phyloP scores from a whole-genome alignment of 2,888 invertebrate genomes.

The Stramonita haemastoma region DNA sequence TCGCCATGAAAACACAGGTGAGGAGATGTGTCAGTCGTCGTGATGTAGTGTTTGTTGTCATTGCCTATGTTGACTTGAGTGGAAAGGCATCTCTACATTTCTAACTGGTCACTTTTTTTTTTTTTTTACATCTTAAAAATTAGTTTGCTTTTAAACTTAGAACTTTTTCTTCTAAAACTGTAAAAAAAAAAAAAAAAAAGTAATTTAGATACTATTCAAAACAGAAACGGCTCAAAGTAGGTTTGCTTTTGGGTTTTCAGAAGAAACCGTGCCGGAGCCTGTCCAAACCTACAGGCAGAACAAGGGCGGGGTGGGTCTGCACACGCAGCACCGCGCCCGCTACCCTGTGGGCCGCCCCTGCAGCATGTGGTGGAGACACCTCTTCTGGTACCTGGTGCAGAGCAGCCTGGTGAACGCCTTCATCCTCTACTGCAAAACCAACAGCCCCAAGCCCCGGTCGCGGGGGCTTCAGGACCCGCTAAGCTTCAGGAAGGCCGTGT shows the following conservation, averaged over 20 bases:
- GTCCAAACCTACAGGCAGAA: background rate
- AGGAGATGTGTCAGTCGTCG: too few species aligned
- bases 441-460: constrained; percentile 1
- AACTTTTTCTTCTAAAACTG: background rate
- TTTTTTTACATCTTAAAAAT: background rate
- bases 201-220: background rate
- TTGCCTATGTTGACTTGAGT: too few species aligned
- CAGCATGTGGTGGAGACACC: constrained; percentile 43
- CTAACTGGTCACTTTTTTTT: background rate
- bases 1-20: background rate
- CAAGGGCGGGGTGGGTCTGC: background rate
- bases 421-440: constrained; percentile 35
- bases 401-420: constrained; percentile 39
- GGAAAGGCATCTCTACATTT: too few species aligned
- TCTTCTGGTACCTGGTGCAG: constrained; percentile 42
- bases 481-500: constrained; percentile 17
- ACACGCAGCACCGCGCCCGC: background rate
- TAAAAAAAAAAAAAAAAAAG: background rate
- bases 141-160: background rate
- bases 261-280: background rate
- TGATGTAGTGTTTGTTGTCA: too few species aligned
- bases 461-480: background rate
- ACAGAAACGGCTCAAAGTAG: background rate
- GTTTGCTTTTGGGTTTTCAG: background rate
- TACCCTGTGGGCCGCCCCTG: constrained; percentile 41